These are phyloP conservation scores for Physocephala rufipes DNA, from an alignment of 2,888 invertebrate genomes.

Conservation along the genomic window DNA sequence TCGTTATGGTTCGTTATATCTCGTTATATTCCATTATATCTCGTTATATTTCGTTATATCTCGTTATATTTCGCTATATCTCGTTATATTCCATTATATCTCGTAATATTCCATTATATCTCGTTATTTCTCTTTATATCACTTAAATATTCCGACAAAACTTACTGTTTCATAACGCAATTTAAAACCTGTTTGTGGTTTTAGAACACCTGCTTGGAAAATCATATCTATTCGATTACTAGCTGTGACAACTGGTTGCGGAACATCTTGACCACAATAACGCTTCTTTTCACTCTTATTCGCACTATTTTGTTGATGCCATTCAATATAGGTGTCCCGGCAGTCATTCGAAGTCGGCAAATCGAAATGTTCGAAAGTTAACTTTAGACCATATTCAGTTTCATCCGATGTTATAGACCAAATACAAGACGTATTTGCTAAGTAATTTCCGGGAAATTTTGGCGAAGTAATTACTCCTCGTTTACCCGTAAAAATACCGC, in stretches of 20 bases:
- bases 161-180: conserved; percentile 49
- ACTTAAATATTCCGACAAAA: too few relatives aligned
- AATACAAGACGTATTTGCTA: conserved; percentile 76
- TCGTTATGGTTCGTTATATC: too few relatives aligned
- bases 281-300: conserved; percentile 67
- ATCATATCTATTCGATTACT: conserved; percentile 73
- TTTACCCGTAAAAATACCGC: conserved; percentile 73
- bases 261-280: conserved; percentile 70
- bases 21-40: too few relatives aligned
- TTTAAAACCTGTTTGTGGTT: conserved; percentile 56
- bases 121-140: too few relatives aligned
- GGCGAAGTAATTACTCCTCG: conserved; percentile 78
- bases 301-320: conserved; percentile 51
- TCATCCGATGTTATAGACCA: conserved; percentile 78
- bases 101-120: too few relatives aligned
- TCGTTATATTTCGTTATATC: too few relatives aligned
- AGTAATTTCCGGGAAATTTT: conserved; percentile 84
- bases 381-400: conserved; percentile 62
- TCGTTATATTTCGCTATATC: too few relatives aligned
- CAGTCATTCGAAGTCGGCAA: conserved; percentile 68
- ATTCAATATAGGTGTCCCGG: conserved; percentile 71
- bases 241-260: conserved; percentile 67
- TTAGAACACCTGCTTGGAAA: conserved; percentile 69
- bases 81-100: too few relatives aligned
- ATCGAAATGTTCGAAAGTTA: conserved; percentile 50